phyloP scores from a whole-genome alignment of 2,797 vertebrate species.

The Odontamblyopus lacepedii region DNA sequence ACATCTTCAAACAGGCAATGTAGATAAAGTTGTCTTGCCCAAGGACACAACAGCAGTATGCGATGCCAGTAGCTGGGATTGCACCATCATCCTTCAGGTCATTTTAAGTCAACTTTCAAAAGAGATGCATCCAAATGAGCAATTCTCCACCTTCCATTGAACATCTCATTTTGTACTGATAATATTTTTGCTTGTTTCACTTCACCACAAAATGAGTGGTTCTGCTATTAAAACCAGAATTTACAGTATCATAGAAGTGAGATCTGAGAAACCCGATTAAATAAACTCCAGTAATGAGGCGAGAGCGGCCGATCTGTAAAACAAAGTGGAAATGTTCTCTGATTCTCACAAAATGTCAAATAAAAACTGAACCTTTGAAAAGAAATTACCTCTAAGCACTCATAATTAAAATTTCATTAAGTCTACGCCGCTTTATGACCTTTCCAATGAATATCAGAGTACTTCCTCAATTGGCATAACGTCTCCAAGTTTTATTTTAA shows the following conservation, averaged over 20 bases:
- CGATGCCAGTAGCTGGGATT: slow-evolving; percentile 5
- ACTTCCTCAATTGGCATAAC: slow-evolving; percentile 3
- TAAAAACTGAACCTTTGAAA: slow-evolving; percentile 16
- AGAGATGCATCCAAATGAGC: not conserved
- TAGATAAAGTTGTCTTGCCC: no score
- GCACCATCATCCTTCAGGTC: not conserved
- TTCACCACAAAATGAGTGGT: not conserved
- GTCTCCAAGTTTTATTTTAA: slow-evolving; percentile 8
- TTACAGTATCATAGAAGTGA: not conserved
- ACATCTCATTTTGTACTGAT: no score
- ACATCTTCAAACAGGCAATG: no score
- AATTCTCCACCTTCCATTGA: no score
- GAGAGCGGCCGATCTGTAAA: slow-evolving; percentile 8
- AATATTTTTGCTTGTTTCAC: not conserved
- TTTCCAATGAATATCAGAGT: slow-evolving; percentile 14
- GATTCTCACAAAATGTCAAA: slow-evolving; percentile 25
- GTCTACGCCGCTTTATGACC: slow-evolving; percentile 22
- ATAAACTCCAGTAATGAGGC: not conserved
- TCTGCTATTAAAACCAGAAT: not conserved
- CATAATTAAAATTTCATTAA: slow-evolving; percentile 34
- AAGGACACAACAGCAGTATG: no score
- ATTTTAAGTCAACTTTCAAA: not conserved
- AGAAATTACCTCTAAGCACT: slow-evolving; percentile 18
- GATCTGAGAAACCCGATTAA: not conserved
- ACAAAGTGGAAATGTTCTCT: slow-evolving; percentile 19